These are phyloP conservation scores for Onychostoma macrolepis DNA, from an alignment of 2,113 vertebrate species.

Conservation along the genomic window DNA sequence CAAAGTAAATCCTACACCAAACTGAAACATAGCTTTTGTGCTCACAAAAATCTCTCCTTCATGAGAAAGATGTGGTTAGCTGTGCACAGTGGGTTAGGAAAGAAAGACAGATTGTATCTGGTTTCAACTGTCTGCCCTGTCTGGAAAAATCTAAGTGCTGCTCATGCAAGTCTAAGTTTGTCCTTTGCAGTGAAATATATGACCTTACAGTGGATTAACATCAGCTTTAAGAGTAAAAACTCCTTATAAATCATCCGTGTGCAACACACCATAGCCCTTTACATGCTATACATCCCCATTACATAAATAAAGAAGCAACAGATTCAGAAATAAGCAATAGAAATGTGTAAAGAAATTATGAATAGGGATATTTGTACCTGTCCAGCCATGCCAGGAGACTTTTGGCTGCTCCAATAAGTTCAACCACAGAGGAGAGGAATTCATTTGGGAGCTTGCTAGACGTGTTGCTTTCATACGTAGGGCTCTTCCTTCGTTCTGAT, in stretches of 20 bases:
- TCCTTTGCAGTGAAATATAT: background rate
- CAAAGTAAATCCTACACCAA: background rate
- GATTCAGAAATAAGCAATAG: background rate
- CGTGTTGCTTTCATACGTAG: slow-evolving; percentile 80
- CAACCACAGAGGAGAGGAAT: slow-evolving; percentile 95
- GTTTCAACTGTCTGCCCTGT: slow-evolving; percentile 42
- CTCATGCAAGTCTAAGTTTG: background rate
- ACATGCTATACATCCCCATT: background rate
- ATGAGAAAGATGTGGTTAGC: background rate
- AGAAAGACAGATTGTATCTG: slow-evolving; percentile 42
- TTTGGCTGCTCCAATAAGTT: slow-evolving; percentile 95
- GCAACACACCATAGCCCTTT: background rate
- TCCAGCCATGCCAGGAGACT: slow-evolving; percentile 94
- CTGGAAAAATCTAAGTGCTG: slow-evolving; percentile 39
- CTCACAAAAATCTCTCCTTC: background rate
- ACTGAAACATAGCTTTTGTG: background rate
- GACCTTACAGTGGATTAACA: background rate
- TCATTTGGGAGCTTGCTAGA: slow-evolving; percentile 91
- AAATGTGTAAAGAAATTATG: background rate
- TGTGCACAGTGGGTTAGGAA: slow-evolving; percentile 27
- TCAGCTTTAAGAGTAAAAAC: background rate
- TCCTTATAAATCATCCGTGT: background rate
- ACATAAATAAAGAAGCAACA: background rate
- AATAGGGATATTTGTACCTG: slow-evolving; percentile 75
- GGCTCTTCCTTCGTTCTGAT: slow-evolving; percentile 83